These are phyloP conservation scores for Macroglossus sobrinus DNA, from an alignment of 2,113 vertebrate genomes.

Conservation along the genomic window DNA sequence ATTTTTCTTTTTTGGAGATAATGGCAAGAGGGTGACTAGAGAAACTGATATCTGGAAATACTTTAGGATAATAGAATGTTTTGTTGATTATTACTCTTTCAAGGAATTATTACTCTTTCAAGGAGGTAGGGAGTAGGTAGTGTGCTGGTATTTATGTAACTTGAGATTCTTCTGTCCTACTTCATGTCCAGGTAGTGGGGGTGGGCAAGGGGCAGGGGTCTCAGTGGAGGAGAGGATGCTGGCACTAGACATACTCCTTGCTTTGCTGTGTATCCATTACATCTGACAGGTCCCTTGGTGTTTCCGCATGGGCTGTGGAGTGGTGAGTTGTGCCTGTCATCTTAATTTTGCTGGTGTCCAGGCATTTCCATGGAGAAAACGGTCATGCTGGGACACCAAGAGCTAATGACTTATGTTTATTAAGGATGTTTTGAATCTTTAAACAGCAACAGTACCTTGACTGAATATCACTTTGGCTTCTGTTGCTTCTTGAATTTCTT, in stretches of 20 bases:
- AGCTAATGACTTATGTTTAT: slow-evolving; percentile 12
- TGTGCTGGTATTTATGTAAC: not conserved
- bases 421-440: slow-evolving; percentile 43
- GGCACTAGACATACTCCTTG: rapidly evolving
- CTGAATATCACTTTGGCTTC: slow-evolving; percentile 1
- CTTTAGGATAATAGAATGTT: not conserved
- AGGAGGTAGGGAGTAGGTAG: not conserved
- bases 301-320: not conserved
- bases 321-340: not conserved
- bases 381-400: not conserved
- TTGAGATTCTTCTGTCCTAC: not conserved
- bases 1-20: not conserved
- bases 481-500: slow-evolving; percentile 31
- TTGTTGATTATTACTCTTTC: not conserved
- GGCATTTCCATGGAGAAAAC: not conserved
- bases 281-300: not conserved
- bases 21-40: not conserved
- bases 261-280: not conserved
- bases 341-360: not conserved
- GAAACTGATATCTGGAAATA: not conserved
- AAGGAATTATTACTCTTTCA: not conserved
- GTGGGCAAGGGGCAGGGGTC: not conserved
- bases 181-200: not conserved
- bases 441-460: slow-evolving; percentile 26
- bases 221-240: not conserved